Conservation (phyloP, 2,113 vertebrate genomes). For the Gavialis gangeticus region DNA sequence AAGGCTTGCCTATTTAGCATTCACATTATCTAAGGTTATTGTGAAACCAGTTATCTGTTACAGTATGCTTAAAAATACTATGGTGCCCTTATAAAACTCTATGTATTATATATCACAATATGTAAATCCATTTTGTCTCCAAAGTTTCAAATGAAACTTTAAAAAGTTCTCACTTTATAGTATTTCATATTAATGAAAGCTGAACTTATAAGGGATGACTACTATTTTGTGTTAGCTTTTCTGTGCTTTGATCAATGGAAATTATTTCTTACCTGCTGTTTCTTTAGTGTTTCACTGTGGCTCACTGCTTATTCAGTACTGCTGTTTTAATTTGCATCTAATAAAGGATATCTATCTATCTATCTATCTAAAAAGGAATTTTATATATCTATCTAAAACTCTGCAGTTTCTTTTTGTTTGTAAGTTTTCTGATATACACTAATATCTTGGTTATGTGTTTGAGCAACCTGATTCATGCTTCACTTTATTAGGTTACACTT, state of each 20-base stretch:
- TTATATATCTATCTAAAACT: neutral
- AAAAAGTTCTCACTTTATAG: conserved; percentile 8
- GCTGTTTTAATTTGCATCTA: conserved; percentile 72
- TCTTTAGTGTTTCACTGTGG: conserved; percentile 62
- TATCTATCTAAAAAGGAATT: too few species aligned
- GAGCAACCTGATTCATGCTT: neutral
- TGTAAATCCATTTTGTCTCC: conserved; percentile 40
- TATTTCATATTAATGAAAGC: conserved; percentile 55
- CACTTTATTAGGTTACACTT: neutral
- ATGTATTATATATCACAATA: conserved; percentile 3
- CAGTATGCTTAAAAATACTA: conserved; percentile 15
- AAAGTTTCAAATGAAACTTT: conserved; percentile 12
- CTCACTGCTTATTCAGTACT: conserved; percentile 53
- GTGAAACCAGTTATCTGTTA: neutral
- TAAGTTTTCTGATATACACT: conserved; percentile 11
- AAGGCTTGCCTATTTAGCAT: neutral
- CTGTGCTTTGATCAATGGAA: conserved; percentile 64
- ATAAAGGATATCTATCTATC: neutral
- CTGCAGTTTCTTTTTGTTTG: neutral
- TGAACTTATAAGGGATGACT: conserved; percentile 16
- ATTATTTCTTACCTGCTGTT: conserved; percentile 70
- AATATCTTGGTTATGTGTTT: neutral
- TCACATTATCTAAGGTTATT: neutral
- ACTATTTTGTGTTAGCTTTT: conserved; percentile 36
- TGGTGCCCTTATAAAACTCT: neutral